Base-by-base conservation (phyloP, 2,113 vertebrate genomes). In the Thymallus thymallus region DNA sequence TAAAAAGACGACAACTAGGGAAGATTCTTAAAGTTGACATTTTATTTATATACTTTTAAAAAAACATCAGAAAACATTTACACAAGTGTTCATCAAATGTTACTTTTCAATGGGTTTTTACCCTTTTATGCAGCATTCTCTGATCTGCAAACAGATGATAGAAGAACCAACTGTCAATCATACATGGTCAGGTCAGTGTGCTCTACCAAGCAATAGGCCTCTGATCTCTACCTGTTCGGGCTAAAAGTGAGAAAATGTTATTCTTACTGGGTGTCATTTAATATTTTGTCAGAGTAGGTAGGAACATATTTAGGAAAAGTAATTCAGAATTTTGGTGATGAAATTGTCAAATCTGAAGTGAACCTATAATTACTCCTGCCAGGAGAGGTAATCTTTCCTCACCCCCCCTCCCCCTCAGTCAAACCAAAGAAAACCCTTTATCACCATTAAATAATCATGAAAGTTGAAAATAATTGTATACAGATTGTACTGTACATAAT, bases 101-200 rank as follows among this genome's bases (percentile, higher is more conserved):
- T 81, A 82, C 73, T 63, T 46, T 69, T 51, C 45, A 55, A 73
- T 35, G 58, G 29, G 18, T 45, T 66, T 51, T 18, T 68, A 26
- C 30, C 74, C 56, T n/a, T n/a, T n/a, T 78, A 68, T 69, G 88
- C 92, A 92, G 89, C 88, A 90, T 93, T 97, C 96, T 97, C 96
- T 97, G 94, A 96, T 95, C 96, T 97, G 96, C 96, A 98, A 98
- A 98, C 96, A 97, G 96, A 97, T 95, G 95, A 91, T 92, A 93
- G 35, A 41, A 10, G 82, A 84, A 63, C 71, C 48, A 93, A 90
- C 90, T 90, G 91, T 69, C 72, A 35, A 26, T 18, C 64, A 10
- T 12, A 2, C 9, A 10, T 0, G 62, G 73, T 93, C 92, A 93
- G 78, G 82, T 82, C 78, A 94, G 93, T 94, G 91, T 94, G 74